Conservation (phyloP, 2,888 invertebrate species). For the Liopterus haemorrhoidalis region DNA sequence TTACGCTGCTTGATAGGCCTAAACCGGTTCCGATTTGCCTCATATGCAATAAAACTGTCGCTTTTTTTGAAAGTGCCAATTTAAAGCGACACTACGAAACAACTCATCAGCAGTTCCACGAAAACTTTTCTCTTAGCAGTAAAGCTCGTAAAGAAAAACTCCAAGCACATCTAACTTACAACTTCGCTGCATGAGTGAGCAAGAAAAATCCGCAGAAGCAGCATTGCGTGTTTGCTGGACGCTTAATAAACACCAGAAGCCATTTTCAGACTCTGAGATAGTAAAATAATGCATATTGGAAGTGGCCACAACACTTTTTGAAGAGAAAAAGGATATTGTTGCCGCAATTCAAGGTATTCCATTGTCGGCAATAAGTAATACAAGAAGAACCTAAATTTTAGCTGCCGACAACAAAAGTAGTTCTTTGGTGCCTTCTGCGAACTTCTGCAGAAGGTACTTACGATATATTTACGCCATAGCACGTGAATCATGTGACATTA, state of each 20-base stretch:
- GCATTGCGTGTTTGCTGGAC: too few relatives aligned
- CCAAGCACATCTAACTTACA: too few relatives aligned
- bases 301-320: too few relatives aligned
- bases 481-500: conserved; percentile 35
- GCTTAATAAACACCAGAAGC: too few relatives aligned
- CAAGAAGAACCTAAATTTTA: conserved; percentile 34
- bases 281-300: too few relatives aligned
- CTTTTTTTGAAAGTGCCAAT: conserved; percentile 17
- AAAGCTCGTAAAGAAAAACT: conserved; percentile 24
- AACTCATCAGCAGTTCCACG: conserved; percentile 24
- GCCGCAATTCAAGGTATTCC: conserved; percentile 29
- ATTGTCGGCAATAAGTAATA: conserved; percentile 33
- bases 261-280: too few relatives aligned
- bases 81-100: conserved; percentile 20
- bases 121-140: conserved; percentile 31
- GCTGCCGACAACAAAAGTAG: conserved; percentile 28
- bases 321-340: conserved; percentile 20
- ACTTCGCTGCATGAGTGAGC: too few relatives aligned
- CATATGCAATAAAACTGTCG: conserved; percentile 27
- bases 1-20: conserved; percentile 20
- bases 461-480: too few relatives aligned
- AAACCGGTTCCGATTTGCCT: conserved; percentile 21
- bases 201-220: too few relatives aligned
- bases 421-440: too few relatives aligned
- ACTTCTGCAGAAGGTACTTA: too few relatives aligned